Conservation (phyloP, 2,888 invertebrate species). For the Orthonevra nobilis region DNA sequence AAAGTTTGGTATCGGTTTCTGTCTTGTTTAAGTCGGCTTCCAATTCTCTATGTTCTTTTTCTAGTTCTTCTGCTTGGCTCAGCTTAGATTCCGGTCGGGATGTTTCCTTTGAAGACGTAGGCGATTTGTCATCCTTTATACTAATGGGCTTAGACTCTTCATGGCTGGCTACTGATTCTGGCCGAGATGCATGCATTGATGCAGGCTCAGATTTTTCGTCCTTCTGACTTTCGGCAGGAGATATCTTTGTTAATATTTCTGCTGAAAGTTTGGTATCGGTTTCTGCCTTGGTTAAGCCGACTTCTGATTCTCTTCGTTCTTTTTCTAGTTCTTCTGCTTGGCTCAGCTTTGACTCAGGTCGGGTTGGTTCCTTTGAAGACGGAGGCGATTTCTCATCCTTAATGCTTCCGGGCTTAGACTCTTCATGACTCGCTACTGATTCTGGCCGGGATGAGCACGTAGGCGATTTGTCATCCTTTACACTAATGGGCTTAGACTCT, state of each 20-base stretch:
- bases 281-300: constrained; percentile 29
- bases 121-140: constrained; percentile 50
- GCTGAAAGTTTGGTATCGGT: not conserved
- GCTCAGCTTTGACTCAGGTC: no score
- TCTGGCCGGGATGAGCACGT: no score
- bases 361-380: no score
- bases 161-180: constrained; percentile 75
- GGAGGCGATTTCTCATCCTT: no score
- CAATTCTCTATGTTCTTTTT: constrained; percentile 38
- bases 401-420: no score
- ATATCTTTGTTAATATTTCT: not conserved
- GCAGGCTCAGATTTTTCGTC: not conserved
- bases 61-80: constrained; percentile 24
- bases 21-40: constrained; percentile 24
- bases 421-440: no score
- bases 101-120: constrained; percentile 21
- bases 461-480: no score
- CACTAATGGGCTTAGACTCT: no score
- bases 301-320: no score
- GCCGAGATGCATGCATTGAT: constrained; percentile 71
- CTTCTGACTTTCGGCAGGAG: constrained; percentile 20
- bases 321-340: no score
- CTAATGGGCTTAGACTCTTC: constrained; percentile 1
- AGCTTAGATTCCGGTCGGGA: constrained; percentile 15
- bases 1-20: no score